Percentiles rank a stretch among this genome's conserved stretches.
phyloP scores from a whole-genome alignment of 2,888 invertebrate genomes.

The Dynastes maya region DNA sequence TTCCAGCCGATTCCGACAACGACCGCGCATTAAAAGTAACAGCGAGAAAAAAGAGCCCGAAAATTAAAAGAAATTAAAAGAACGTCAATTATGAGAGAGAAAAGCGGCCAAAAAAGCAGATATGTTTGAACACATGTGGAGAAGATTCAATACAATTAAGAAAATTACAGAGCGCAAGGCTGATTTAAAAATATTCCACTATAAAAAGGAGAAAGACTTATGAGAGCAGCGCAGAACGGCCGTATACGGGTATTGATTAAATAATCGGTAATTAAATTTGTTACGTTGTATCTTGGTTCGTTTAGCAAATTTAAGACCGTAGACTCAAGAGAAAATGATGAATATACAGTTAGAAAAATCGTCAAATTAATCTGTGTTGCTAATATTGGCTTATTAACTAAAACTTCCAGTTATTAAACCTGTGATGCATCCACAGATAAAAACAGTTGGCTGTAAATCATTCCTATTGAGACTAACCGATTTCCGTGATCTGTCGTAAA shows the following conservation, averaged over 20 bases:
- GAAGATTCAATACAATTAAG: constrained; percentile 41
- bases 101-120: constrained; percentile 21
- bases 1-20: constrained; percentile 13
- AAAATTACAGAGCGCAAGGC: constrained; percentile 38
- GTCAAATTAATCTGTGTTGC: too few species aligned
- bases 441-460: too few species aligned
- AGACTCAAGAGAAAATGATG: too few species aligned
- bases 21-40: constrained; percentile 24
- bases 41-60: constrained; percentile 28
- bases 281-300: too few species aligned
- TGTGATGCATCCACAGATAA: too few species aligned
- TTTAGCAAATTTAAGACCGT: too few species aligned
- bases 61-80: constrained; percentile 30
- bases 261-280: neutral
- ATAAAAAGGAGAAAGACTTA: constrained; percentile 33
- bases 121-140: constrained; percentile 34
- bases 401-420: too few species aligned
- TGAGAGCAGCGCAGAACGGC: constrained; percentile 4
- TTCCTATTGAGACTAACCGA: too few species aligned
- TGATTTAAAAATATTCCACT: constrained; percentile 37
- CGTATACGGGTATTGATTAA: constrained; percentile 7
- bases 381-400: too few species aligned
- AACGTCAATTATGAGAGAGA: constrained; percentile 28
- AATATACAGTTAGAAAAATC: too few species aligned
- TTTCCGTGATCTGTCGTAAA: too few species aligned